Evolutionary conservation across 2,113 vertebrate species (phyloP).

Genomic region (Euleptes europaea): DNA sequence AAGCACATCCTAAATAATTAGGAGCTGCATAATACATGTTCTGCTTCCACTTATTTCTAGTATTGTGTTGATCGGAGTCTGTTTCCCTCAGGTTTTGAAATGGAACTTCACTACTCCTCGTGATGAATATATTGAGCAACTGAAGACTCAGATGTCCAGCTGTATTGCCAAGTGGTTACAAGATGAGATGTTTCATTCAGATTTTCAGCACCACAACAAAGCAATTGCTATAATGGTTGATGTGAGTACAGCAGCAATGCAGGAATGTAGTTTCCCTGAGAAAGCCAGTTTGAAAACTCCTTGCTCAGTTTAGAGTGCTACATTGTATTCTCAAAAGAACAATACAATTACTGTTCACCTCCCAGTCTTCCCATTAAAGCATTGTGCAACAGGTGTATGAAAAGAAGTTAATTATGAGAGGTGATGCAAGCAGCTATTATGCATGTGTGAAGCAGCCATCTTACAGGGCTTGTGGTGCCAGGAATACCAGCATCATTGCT

Average conservation of each 20-base stretch:
- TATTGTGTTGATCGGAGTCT: neutral
- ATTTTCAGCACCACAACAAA: slow-evolving; percentile 97
- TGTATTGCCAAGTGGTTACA: slow-evolving; percentile 94
- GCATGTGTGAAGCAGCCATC: neutral
- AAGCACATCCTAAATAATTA: too few species aligned
- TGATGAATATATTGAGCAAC: slow-evolving; percentile 95
- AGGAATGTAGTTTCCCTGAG: neutral
- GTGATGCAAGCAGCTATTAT: neutral
- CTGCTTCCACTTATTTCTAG: neutral
- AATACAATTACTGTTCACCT: neutral
- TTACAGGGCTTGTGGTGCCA: neutral
- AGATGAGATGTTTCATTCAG: slow-evolving; percentile 95
- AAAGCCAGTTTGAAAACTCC: neutral
- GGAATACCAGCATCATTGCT: neutral
- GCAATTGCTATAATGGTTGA: slow-evolving; percentile 93
- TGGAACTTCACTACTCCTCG: slow-evolving; percentile 97
- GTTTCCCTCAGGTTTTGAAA: slow-evolving; percentile 85
- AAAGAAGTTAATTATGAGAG: neutral
- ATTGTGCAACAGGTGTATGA: neutral
- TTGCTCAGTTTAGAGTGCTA: neutral
- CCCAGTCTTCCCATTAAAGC: neutral
- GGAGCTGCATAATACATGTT: neutral
- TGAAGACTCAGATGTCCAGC: slow-evolving; percentile 93
- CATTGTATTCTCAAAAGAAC: neutral
- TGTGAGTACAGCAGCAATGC: slow-evolving; percentile 69